Evolutionary conservation across 2,888 invertebrate species (phyloP).

Genomic region (Argyra leucocephala): DNA sequence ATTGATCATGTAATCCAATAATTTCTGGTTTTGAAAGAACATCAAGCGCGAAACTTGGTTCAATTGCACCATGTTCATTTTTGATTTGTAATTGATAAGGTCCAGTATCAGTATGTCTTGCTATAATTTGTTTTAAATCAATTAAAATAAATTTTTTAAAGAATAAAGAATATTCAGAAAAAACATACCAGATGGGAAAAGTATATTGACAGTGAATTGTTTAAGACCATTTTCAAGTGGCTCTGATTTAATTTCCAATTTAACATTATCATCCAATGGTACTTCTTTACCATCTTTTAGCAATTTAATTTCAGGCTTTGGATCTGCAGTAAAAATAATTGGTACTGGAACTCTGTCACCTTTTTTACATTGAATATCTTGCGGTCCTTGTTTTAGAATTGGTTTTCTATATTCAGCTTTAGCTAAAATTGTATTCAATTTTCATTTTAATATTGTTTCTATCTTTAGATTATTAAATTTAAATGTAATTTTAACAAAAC

Average conservation of each 20-base stretch:
- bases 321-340: constrained; percentile 78
- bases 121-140: constrained; percentile 23
- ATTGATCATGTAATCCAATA: constrained; percentile 62
- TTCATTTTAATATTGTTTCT: too few species aligned
- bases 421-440: constrained; percentile 44
- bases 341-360: constrained; percentile 57
- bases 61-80: constrained; percentile 70
- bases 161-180: neutral
- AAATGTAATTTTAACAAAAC: too few species aligned
- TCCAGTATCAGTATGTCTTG: constrained; percentile 66
- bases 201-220: constrained; percentile 69
- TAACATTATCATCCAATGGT: constrained; percentile 52
- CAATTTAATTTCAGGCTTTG: constrained; percentile 81
- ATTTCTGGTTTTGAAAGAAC: constrained; percentile 71
- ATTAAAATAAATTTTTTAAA: neutral
- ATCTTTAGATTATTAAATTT: too few species aligned
- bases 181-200: constrained; percentile 57
- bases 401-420: constrained; percentile 71
- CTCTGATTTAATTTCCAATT: constrained; percentile 54
- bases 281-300: constrained; percentile 63
- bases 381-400: constrained; percentile 57
- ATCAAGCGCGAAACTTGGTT: constrained; percentile 65
- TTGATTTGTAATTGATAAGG: constrained; percentile 68
- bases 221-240: constrained; percentile 66
- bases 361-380: constrained; percentile 61